Evolutionary conservation across 2,797 vertebrate species (phyloP).

Genomic region (Trematomus bernacchii): DNA sequence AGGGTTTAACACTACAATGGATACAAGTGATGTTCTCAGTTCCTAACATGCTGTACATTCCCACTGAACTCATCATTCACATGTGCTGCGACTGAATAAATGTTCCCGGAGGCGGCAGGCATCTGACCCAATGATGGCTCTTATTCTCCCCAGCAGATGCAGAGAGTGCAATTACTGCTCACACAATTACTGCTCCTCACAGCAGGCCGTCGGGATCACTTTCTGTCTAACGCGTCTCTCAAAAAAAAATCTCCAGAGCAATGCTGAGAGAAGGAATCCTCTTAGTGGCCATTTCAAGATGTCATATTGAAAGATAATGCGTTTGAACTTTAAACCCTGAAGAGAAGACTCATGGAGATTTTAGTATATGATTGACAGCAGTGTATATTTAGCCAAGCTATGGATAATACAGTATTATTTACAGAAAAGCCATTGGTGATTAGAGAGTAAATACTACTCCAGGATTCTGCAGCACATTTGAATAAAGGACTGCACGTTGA

Average conservation of each 20-base stretch:
- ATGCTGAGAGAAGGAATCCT: constrained; percentile 27
- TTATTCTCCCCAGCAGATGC: constrained; percentile 68
- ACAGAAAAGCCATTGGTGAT: constrained; percentile 2
- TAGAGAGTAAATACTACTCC: constrained; percentile 9
- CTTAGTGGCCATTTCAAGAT: constrained; percentile 25
- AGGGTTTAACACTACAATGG: background rate
- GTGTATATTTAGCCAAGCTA: background rate
- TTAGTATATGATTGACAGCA: constrained; percentile 29
- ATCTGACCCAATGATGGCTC: constrained; percentile 54
- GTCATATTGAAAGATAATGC: constrained; percentile 30
- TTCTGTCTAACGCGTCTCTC: constrained; percentile 29
- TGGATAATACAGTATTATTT: background rate
- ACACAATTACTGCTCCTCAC: constrained; percentile 62
- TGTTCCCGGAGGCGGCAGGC: constrained; percentile 39
- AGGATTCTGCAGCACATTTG: constrained; percentile 15
- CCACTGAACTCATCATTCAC: constrained; percentile 12
- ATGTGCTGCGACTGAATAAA: constrained; percentile 28
- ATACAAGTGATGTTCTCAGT: background rate
- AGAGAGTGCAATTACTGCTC: constrained; percentile 71
- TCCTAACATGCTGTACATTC: background rate
- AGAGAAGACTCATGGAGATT: background rate
- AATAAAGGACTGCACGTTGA: constrained; percentile 28
- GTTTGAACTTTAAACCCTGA: constrained; percentile 24
- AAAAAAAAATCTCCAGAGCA: constrained; percentile 12
- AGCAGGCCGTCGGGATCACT: constrained; percentile 36